phyloP scores from a whole-genome alignment of 2,888 invertebrate genomes.

The Cylindroiulus punctatus region DNA sequence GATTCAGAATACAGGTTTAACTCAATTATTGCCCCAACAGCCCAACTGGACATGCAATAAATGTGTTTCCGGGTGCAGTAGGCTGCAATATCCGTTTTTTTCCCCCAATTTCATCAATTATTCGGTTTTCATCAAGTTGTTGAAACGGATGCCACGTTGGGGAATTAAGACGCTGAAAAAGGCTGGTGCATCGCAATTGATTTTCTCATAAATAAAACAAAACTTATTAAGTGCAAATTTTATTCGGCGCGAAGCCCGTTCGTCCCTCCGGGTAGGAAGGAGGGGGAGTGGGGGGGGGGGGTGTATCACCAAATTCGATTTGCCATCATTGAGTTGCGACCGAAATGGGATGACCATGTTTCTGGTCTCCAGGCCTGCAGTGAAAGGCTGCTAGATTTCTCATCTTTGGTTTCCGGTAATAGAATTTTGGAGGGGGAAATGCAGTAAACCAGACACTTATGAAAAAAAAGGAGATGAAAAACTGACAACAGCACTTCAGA shows the following conservation, averaged over 20 bases:
- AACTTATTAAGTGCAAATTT: neutral
- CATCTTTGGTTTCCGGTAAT: neutral
- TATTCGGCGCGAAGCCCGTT: neutral
- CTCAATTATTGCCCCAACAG: no score
- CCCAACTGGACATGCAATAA: no score
- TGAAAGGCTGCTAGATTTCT: neutral
- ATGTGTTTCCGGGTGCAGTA: neutral
- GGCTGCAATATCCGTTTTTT: neutral
- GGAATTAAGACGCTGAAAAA: neutral
- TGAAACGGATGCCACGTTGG: neutral
- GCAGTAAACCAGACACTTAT: neutral
- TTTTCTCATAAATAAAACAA: constrained; percentile 18
- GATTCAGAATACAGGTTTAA: no score
- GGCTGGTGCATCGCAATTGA: neutral
- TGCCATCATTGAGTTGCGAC: constrained; percentile 7
- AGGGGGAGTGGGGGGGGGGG: no score
- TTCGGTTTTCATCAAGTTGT: constrained; percentile 18
- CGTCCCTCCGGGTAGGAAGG: neutral
- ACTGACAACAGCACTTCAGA: neutral
- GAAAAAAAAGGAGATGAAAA: neutral
- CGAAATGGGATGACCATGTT: neutral
- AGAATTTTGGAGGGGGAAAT: neutral
- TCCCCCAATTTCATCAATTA: neutral
- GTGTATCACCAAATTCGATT: neutral
- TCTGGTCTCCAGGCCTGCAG: neutral